Evolutionary conservation across 1,140 invertebrate genomes (phyloP).

Genomic region (Neotoxoptera formosana): DNA sequence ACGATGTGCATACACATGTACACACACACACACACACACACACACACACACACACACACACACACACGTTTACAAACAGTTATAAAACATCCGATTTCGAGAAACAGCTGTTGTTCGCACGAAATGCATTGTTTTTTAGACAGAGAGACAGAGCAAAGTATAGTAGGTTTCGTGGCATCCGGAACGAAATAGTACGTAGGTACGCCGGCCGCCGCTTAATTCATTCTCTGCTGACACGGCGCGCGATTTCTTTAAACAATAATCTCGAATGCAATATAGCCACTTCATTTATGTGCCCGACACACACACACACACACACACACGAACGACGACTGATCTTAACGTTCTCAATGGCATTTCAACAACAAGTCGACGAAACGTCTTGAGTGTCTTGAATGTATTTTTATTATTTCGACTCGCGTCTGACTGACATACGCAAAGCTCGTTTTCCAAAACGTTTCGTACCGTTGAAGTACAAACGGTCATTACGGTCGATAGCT

Average conservation of each 20-base stretch:
- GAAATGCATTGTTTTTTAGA: background rate
- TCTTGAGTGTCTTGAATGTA: background rate
- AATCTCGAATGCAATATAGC: background rate
- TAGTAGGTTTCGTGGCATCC: background rate
- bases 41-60: too few species aligned
- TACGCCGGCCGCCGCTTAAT: too few species aligned
- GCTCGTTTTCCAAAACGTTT: background rate
- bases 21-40: too few species aligned
- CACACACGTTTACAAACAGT: background rate
- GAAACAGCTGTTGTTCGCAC: conserved; percentile 3
- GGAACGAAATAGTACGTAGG: conserved; percentile 13
- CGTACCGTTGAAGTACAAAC: background rate
- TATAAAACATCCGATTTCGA: background rate
- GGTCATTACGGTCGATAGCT: background rate
- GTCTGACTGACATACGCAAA: background rate
- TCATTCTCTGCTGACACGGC: background rate
- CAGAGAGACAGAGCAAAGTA: background rate
- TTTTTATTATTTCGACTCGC: background rate
- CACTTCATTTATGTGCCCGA: background rate
- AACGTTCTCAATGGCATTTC: background rate
- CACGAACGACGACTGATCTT: background rate
- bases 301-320: background rate
- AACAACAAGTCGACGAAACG: background rate
- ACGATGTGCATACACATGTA: too few species aligned
- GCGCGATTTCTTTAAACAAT: conserved; percentile 10